Conservation (phyloP, 2,113 vertebrate species). For the Tricholaema leucomelas region DNA sequence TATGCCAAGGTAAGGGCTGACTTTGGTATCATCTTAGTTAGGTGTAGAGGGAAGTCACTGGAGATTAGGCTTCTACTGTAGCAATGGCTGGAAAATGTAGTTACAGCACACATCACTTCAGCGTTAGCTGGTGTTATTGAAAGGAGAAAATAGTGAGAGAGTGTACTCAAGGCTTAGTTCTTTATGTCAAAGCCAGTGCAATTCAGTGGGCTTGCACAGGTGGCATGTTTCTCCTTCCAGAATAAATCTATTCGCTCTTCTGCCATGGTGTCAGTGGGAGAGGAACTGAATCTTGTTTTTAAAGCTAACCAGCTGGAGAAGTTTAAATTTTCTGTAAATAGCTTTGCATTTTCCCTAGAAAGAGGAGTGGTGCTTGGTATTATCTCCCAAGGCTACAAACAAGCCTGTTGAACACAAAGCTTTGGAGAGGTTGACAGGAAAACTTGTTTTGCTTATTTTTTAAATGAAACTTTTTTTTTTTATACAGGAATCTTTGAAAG, state of each 20-base stretch:
- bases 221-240: not conserved
- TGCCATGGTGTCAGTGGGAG: not conserved
- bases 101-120: not conserved
- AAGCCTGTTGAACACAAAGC: not conserved
- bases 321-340: not conserved
- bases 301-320: not conserved
- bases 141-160: not conserved
- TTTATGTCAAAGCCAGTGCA: not conserved
- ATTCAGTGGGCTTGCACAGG: not conserved
- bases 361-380: not conserved
- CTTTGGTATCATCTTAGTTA: not conserved
- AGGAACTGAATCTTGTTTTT: not conserved
- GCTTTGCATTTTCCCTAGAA: not conserved
- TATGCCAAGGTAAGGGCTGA: constrained; percentile 90
- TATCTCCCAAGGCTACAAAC: not conserved
- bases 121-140: fast-evolving
- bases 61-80: not conserved
- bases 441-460: not conserved
- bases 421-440: not conserved
- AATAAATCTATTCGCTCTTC: not conserved
- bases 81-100: not conserved
- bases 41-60: not conserved
- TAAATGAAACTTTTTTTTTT: not conserved
- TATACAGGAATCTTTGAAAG: constrained; percentile 97
- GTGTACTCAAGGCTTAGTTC: not conserved